Conservation (phyloP, 1,140 invertebrate species). For the Cardiocondyla obscurior region DNA sequence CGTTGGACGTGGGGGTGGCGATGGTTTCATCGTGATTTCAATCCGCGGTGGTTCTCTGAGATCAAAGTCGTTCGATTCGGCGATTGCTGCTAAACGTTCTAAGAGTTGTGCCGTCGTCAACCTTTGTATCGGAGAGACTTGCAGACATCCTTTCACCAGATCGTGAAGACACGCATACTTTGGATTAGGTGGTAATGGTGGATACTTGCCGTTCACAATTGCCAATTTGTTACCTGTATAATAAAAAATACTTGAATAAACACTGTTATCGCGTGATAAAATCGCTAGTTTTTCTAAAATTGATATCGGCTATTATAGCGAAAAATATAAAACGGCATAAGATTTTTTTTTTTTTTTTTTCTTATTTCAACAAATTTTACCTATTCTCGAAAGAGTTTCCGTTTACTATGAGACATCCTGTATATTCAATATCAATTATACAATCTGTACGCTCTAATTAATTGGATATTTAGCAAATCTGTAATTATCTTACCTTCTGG, state of each 20-base stretch:
- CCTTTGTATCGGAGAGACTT: constrained; percentile 91
- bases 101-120: constrained; percentile 91
- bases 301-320: too few relatives aligned
- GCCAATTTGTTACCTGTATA: constrained; percentile 91
- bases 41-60: constrained; percentile 90
- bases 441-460: neutral
- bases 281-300: too few relatives aligned
- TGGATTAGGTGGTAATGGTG: constrained; percentile 91
- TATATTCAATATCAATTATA: constrained; percentile 1
- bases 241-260: neutral
- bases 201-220: constrained; percentile 98
- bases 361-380: too few relatives aligned
- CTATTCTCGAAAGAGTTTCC: neutral
- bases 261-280: neutral
- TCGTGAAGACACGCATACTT: constrained; percentile 94
- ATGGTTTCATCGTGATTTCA: constrained; percentile 82
- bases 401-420: too few relatives aligned
- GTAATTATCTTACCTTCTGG: constrained; percentile 88
- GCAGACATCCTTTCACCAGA: constrained; percentile 95
- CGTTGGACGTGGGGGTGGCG: constrained; percentile 79
- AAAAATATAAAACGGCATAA: too few relatives aligned
- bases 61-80: constrained; percentile 92
- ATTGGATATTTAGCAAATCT: neutral
- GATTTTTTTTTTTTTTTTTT: too few relatives aligned
- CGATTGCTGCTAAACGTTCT: constrained; percentile 94